A percentile compares a stretch with the other conserved stretches of the same genome.
These are phyloP conservation scores for Pygocentrus nattereri DNA, from an alignment of 2,797 vertebrate genomes.

Conservation along the genomic window DNA sequence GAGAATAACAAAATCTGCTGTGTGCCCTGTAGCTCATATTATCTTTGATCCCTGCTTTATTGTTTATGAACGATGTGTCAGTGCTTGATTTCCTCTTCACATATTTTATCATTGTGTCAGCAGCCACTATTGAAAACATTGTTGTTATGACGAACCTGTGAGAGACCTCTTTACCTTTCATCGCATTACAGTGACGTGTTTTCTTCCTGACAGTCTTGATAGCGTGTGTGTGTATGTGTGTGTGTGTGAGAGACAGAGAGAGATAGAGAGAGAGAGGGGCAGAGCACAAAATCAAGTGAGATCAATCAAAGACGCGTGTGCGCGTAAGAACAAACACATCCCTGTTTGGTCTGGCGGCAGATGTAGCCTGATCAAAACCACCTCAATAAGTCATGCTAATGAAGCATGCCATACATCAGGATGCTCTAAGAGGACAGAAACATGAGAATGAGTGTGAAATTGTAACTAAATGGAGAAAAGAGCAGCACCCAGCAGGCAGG, in stretches of 20 bases:
- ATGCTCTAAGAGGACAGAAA: constrained; percentile 42
- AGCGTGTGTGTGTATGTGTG: constrained; percentile 5
- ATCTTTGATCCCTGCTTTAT: constrained; percentile 36
- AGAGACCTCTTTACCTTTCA: constrained; percentile 47
- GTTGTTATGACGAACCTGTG: constrained; percentile 40
- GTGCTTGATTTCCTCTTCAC: constrained; percentile 46
- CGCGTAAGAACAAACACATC: constrained; percentile 59
- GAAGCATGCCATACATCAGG: constrained; percentile 46
- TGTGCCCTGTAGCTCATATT: constrained; percentile 27
- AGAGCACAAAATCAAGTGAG: constrained; percentile 2
- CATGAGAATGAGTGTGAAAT: constrained; percentile 40
- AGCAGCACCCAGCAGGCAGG: constrained; percentile 54
- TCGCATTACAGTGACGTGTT: constrained; percentile 31
- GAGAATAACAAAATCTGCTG: constrained; percentile 31
- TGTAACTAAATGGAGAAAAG: constrained; percentile 52
- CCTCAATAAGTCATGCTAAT: constrained; percentile 52
- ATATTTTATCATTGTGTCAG: constrained; percentile 59
- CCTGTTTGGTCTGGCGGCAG: constrained; percentile 56
- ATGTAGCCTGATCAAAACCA: constrained; percentile 53
- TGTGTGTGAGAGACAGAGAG: too few species aligned
- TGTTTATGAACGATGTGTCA: constrained; percentile 55
- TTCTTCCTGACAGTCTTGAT: constrained; percentile 25
- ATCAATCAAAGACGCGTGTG: constrained; percentile 13
- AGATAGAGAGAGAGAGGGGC: constrained; percentile 6
- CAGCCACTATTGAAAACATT: constrained; percentile 50